Conservation (phyloP, 2,797 vertebrate species). For the Notamacropus eugenii region DNA sequence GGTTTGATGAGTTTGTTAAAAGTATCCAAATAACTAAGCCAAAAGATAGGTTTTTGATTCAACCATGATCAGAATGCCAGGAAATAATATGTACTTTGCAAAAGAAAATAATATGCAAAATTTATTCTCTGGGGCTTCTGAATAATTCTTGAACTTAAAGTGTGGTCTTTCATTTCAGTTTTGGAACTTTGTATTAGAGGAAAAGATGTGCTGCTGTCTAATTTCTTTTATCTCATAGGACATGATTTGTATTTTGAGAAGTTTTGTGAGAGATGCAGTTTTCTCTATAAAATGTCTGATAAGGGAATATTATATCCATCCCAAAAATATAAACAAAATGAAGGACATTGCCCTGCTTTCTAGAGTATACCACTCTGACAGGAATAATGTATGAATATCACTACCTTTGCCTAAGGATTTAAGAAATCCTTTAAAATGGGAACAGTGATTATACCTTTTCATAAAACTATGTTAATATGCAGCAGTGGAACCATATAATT, state of each 20-base stretch:
- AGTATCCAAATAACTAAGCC: background rate
- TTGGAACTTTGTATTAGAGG: background rate
- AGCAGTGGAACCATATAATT: background rate
- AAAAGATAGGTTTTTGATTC: background rate
- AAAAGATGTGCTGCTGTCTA: background rate
- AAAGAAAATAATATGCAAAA: background rate
- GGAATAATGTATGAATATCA: background rate
- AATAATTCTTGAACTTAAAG: background rate
- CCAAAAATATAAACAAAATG: background rate
- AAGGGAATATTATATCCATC: background rate
- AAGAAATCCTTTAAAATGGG: background rate
- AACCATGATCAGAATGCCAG: background rate
- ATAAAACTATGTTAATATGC: slow-evolving; percentile 11
- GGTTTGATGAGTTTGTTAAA: background rate
- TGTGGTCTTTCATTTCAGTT: background rate
- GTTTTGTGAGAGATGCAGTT: background rate
- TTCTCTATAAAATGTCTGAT: background rate
- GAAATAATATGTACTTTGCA: background rate
- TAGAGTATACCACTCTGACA: background rate
- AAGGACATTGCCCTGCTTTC: background rate
- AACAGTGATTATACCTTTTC: background rate
- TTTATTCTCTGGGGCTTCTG: background rate
- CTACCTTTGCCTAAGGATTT: background rate
- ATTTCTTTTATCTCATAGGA: background rate
- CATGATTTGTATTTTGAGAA: background rate